Conservation (phyloP, 2,113 vertebrate genomes). For the Tachysurus fulvidraco region DNA sequence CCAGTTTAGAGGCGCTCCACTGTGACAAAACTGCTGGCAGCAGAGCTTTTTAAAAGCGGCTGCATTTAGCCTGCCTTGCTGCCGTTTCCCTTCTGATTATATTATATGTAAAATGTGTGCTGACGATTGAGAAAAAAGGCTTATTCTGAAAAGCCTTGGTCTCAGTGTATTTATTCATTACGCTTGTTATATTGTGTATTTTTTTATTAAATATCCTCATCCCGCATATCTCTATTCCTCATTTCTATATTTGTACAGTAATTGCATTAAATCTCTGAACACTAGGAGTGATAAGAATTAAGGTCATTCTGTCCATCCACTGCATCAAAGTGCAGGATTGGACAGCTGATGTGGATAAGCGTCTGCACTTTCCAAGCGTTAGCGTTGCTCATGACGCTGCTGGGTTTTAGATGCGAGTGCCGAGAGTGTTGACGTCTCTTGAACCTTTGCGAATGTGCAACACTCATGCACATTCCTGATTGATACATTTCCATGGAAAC, state of each 20-base stretch:
- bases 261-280: background rate
- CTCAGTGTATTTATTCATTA: background rate
- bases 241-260: background rate
- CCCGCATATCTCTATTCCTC: background rate
- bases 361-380: conserved; percentile 2
- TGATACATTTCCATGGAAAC: conserved; percentile 94
- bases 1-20: background rate
- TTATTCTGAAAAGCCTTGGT: background rate
- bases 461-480: conserved; percentile 88
- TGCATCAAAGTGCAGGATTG: background rate
- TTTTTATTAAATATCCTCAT: background rate
- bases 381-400: conserved; percentile 28
- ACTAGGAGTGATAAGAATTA: background rate
- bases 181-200: background rate
- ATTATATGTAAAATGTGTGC: background rate
- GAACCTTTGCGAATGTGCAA: conserved; percentile 76
- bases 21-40: conserved; percentile 10
- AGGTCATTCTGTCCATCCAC: background rate
- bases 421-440: conserved; percentile 75
- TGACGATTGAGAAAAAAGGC: background rate
- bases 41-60: background rate
- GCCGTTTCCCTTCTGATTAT: background rate
- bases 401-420: conserved; percentile 59
- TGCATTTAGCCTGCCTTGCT: background rate
- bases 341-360: conserved; percentile 20